These are phyloP conservation scores for Neodon shergylaensis DNA, from an alignment of 2,113 vertebrate species.

Conservation along the genomic window DNA sequence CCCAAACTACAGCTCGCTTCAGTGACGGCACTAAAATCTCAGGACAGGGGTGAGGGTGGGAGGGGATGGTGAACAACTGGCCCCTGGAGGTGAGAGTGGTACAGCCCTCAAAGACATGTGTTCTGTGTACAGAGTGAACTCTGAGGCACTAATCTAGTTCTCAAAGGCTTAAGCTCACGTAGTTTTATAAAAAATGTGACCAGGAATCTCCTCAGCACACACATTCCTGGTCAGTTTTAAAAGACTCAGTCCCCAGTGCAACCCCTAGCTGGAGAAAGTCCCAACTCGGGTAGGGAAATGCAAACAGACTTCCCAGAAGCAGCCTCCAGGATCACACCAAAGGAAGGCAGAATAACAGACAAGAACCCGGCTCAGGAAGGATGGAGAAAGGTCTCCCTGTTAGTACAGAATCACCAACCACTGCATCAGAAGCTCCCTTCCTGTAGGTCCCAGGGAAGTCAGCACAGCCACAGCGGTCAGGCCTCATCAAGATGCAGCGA, in stretches of 20 bases:
- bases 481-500: fast-evolving
- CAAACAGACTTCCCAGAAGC: neutral
- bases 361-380: neutral
- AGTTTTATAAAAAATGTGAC: neutral
- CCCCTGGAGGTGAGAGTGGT: neutral
- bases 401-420: neutral
- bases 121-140: neutral
- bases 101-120: neutral
- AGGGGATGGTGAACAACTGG: no score
- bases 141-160: neutral
- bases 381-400: neutral
- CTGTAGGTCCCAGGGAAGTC: neutral
- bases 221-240: neutral
- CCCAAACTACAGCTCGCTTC: neutral
- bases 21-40: neutral
- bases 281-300: neutral
- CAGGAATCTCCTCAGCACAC: neutral
- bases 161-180: neutral
- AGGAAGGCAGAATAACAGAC: neutral
- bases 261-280: neutral
- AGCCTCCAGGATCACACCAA: neutral
- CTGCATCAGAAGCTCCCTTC: neutral
- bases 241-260: neutral
- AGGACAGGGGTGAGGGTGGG: no score
- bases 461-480: neutral